Conservation (phyloP, 2,888 invertebrate genomes). For the Apamea monoglypha region DNA sequence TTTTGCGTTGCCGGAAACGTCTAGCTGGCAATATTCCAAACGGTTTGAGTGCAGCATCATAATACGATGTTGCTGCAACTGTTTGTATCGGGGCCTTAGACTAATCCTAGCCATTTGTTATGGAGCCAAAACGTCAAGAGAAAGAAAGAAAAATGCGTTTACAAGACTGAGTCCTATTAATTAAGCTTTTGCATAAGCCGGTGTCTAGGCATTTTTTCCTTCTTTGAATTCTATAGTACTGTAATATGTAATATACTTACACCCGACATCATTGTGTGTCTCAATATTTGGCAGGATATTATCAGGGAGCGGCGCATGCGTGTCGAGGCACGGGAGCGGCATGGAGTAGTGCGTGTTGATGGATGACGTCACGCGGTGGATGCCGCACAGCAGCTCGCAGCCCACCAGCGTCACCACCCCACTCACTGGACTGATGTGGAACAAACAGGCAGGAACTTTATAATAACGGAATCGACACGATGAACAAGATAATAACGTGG, state of each 20-base stretch:
- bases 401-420: constrained; percentile 91
- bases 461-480: neutral
- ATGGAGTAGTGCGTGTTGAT: constrained; percentile 80
- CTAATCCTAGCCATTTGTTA: neutral
- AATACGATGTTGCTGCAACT: neutral
- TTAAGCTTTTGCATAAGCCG: neutral
- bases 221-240: neutral
- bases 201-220: too few species aligned
- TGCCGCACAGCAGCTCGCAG: constrained; percentile 91
- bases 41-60: neutral
- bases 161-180: neutral
- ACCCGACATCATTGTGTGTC: constrained; percentile 28
- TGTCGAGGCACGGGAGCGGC: constrained; percentile 68
- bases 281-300: constrained; percentile 45
- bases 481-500: neutral
- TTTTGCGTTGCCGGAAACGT: neutral
- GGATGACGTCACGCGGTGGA: constrained; percentile 90
- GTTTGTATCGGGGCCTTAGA: neutral
- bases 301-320: constrained; percentile 58
- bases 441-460: neutral
- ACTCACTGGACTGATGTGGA: constrained; percentile 86
- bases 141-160: too few species aligned
- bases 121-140: neutral
- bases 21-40: neutral
- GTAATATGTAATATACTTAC: constrained; percentile 43